Conservation (phyloP, 2,797 vertebrate genomes). For the Cossypha caffra region DNA sequence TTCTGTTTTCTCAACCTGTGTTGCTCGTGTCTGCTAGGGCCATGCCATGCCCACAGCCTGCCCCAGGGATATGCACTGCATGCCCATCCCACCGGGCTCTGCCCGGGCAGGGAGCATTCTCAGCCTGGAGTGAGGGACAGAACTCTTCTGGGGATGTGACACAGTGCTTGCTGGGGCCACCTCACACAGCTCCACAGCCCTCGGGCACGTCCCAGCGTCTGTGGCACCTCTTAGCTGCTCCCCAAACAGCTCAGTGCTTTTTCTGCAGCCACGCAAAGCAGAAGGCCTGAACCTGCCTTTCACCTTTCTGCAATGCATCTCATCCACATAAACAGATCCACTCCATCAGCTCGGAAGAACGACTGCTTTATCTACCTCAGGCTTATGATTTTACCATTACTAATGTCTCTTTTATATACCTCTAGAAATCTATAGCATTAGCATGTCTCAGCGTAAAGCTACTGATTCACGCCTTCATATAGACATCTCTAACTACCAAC, state of each 20-base stretch:
- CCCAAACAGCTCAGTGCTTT: not conserved
- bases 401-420: not conserved
- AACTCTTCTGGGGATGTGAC: not conserved
- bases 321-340: not conserved
- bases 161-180: not conserved
- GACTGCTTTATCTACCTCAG: not conserved
- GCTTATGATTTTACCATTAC: not conserved
- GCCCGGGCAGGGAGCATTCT: not conserved
- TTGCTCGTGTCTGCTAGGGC: no score
- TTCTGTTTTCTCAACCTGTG: no score
- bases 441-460: no score
- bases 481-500: not conserved
- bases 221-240: not conserved
- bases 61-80: no score
- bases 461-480: not conserved
- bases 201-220: not conserved
- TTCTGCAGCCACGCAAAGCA: fast-evolving
- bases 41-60: no score
- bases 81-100: no score
- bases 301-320: not conserved
- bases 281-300: not conserved
- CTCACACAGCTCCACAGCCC: not conserved
- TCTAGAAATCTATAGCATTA: not conserved
- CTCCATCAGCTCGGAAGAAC: not conserved
- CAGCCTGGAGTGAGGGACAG: not conserved